Base-by-base conservation (phyloP, 2,797 vertebrate species). In the Valencia hispanica region DNA sequence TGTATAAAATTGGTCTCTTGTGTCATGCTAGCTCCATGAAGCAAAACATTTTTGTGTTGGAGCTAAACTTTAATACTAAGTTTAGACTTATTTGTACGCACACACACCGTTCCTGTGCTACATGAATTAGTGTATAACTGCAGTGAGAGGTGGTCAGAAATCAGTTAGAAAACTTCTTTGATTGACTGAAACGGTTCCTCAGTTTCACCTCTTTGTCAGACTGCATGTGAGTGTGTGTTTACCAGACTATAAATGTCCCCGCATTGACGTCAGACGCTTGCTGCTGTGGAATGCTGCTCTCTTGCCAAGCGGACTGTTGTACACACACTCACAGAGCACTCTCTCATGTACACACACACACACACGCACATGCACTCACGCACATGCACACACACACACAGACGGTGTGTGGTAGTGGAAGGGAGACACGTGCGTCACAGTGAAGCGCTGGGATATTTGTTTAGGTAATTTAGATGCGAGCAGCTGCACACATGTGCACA, bases 211-310 rank as follows among this genome's bases (percentile, higher is more conserved):
- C 79, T 83, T 84, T 88, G 73, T 87, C 81, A 80, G 70, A 86
- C 86, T 87, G 84, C 83, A 79, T 32, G 63, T 88, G 83, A 78
- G 79, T 66, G 84, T 90, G 92, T 93, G 88, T 92, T 93, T 92
- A 92, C 90, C 86, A 90, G 88, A 91, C 92, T 94, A 94, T 92
- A 94, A 94, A 93, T 93, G 93, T 93, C 90, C 83, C 75, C 34
- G 36, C 84, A 92, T 94, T 94, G 93, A 94, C 93, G 93, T 94
- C 93, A 93, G 91, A 93, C 78, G 79, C 88, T 89, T 87, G 87
- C 88, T 92, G 92, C 91, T 93, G 90, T 89, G 93, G 92, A 93
- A 93, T 93, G 92, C 85, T 84, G 86, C 82, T 79, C 84, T 78
- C 82, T 79, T 87, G 89, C 91, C 93, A 94, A 91, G 79, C 32